These are phyloP conservation scores for Camponotus fellah DNA, from an alignment of 2,888 invertebrate genomes.

Conservation along the genomic window DNA sequence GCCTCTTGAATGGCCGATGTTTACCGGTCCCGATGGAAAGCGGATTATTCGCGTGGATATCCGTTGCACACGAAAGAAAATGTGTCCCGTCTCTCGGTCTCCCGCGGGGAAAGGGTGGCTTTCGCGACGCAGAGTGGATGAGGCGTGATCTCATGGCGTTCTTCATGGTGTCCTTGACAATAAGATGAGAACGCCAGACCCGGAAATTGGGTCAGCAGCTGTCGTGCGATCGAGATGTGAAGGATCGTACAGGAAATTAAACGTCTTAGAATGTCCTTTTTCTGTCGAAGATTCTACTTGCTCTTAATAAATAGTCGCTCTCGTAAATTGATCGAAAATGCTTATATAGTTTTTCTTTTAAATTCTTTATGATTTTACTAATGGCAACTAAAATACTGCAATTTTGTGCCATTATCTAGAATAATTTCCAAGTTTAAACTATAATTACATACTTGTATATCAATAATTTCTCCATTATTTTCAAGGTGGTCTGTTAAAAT, in stretches of 20 bases:
- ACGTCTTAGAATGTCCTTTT: neutral
- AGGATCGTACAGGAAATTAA: slow-evolving; percentile 26
- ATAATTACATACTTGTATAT: neutral
- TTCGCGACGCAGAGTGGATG: slow-evolving; percentile 63
- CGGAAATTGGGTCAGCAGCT: slow-evolving; percentile 39
- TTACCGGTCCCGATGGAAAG: slow-evolving; percentile 78
- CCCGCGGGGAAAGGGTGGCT: slow-evolving; percentile 64
- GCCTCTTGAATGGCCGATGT: slow-evolving; percentile 77
- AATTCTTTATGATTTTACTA: neutral
- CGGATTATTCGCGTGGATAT: slow-evolving; percentile 74
- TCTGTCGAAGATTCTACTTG: neutral
- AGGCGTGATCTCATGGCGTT: slow-evolving; percentile 68
- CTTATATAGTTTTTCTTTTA: neutral
- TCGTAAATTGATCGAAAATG: neutral
- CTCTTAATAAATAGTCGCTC: neutral
- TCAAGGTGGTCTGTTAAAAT: neutral
- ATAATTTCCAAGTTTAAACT: neutral
- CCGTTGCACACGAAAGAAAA: slow-evolving; percentile 66
- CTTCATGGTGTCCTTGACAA: slow-evolving; percentile 59
- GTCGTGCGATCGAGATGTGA: slow-evolving; percentile 10
- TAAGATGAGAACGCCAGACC: slow-evolving; percentile 22
- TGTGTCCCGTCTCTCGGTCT: slow-evolving; percentile 51
- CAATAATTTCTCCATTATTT: neutral
- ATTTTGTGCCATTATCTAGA: neutral
- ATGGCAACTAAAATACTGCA: neutral